phyloP scores from a whole-genome alignment of 2,113 vertebrate species.

The Colaptes auratus region DNA sequence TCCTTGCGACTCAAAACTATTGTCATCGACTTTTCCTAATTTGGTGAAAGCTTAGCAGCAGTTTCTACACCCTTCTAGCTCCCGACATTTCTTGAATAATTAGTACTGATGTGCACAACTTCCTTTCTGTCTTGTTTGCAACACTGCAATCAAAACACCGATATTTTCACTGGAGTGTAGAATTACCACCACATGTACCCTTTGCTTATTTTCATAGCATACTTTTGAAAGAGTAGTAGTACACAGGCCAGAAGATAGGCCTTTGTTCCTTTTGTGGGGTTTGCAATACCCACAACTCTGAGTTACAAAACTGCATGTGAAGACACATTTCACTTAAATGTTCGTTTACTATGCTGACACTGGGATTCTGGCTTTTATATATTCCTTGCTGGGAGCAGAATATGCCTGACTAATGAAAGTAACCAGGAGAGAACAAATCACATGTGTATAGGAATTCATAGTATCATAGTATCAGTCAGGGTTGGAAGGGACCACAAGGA shows the following conservation, averaged over 20 bases:
- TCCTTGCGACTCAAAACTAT: background rate
- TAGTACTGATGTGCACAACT: background rate
- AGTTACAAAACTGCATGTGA: background rate
- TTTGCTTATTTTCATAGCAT: background rate
- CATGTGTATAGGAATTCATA: background rate
- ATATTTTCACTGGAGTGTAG: background rate
- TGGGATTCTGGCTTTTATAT: background rate
- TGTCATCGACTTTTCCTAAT: background rate
- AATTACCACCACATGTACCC: background rate
- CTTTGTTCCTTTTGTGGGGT: rapidly evolving
- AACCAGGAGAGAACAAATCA: background rate
- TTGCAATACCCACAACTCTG: background rate
- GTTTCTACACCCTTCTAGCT: background rate
- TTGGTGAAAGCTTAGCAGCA: background rate
- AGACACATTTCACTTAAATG: background rate
- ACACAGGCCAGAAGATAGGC: background rate
- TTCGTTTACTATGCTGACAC: background rate
- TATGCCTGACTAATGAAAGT: background rate
- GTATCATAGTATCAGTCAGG: too few species aligned
- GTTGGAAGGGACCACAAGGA: too few species aligned
- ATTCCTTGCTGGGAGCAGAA: background rate
- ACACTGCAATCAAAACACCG: background rate
- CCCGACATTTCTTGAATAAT: background rate
- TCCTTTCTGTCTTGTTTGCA: background rate
- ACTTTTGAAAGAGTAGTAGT: background rate